phyloP scores from a whole-genome alignment of 2,888 invertebrate species.

The Megaustenia siamemsis region DNA sequence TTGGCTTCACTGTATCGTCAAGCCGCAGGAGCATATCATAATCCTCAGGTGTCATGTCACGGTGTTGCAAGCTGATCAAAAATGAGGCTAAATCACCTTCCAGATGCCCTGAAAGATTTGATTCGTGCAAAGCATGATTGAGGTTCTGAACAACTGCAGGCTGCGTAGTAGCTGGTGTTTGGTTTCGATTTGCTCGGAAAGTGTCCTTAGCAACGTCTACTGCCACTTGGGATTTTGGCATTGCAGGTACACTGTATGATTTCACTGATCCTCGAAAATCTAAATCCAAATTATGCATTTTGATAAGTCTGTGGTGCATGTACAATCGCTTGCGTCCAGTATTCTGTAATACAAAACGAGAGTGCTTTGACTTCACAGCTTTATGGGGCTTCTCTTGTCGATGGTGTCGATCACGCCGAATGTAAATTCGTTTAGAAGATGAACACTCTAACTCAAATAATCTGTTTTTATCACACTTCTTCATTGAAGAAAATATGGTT shows the following conservation, averaged over 20 bases:
- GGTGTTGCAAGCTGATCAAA: constrained; percentile 74
- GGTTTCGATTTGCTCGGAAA: neutral
- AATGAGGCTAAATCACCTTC: constrained; percentile 65
- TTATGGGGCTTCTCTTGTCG: constrained; percentile 68
- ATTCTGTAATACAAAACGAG: constrained; percentile 67
- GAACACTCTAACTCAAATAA: constrained; percentile 44
- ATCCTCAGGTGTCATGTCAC: constrained; percentile 79
- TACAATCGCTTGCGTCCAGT: constrained; percentile 66
- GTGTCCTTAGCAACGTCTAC: neutral
- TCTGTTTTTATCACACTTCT: constrained; percentile 24
- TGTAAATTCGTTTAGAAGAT: constrained; percentile 31
- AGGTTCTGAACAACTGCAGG: constrained; percentile 63
- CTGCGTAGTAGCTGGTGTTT: neutral
- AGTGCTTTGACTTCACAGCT: constrained; percentile 73
- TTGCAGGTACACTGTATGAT: constrained; percentile 57
- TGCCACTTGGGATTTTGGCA: constrained; percentile 38
- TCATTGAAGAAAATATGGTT: neutral
- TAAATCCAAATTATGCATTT: constrained; percentile 63
- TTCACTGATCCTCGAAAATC: constrained; percentile 51
- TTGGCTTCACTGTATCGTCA: constrained; percentile 76
- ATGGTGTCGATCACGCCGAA: constrained; percentile 63
- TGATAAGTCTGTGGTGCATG: constrained; percentile 70
- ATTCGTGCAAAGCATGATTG: constrained; percentile 64
- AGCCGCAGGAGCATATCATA: constrained; percentile 75
- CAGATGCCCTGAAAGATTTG: constrained; percentile 62